Base-by-base conservation (phyloP, 2,888 invertebrate species). In the Caenorhabditis angaria region DNA sequence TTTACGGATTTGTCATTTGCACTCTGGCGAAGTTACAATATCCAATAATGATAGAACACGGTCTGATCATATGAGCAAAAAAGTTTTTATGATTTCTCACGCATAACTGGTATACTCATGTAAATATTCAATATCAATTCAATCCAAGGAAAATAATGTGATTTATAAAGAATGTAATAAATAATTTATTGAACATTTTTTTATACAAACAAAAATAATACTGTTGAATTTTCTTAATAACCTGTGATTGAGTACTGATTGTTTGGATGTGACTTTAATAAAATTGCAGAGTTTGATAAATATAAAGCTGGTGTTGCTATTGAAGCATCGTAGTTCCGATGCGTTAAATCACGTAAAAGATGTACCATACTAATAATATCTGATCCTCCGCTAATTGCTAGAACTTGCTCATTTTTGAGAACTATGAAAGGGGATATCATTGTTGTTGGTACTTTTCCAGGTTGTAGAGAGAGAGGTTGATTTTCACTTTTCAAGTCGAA, bases 381-480 rank as follows among this genome's bases (percentile, higher is more conserved):
- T 6, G 61, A 27, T 27, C 64, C 66, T 1, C 71, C 71, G 47
- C 57, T 64, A 0, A 67, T 64, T 12, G 71, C 63, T 2, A 61
- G 35, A 35, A 68, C 72, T 32, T 50, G 53, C 22, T 68, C 51
- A 20, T 70, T 66, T 28, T 67, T 62, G 6, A 67, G 32, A 1
- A 70, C 65, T 28, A 77, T 62, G n/a, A 77, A 54, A 3, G 77
- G 77, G 25, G 73, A 63, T 25, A 55, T 29, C 12, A 53, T 22
- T 1, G 71, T 41, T 5, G 67, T 67, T 18, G 77, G 71, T 50
- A 65, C 64, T 62, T 77, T 77, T 6, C 73, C 77, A 20, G 77
- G 73, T 41, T 77, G 77, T 12, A 77, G 6, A 1, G 73, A 65
- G 24, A 66, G 48, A n/a, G 70, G 59, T 25, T 56, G 22, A 56